Percentiles rank a stretch among this genome's conserved stretches.
phyloP scores from a whole-genome alignment of 2,113 vertebrate genomes.

The Carassius gibelio region DNA sequence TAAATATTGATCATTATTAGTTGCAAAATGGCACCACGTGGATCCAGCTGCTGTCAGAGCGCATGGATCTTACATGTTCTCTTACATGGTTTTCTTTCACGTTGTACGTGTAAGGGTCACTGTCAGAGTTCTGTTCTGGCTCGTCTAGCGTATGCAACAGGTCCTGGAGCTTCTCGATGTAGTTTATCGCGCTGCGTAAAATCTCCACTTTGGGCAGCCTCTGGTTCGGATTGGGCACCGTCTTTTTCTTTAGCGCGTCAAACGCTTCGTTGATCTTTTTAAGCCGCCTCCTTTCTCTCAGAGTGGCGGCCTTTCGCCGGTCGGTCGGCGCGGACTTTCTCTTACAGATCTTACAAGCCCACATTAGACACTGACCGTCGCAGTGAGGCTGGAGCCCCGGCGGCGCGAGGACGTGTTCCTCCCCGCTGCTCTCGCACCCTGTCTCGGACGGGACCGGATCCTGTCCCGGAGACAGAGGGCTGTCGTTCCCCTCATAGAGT shows the following conservation, averaged over 20 bases:
- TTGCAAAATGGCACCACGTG: conserved; percentile 4
- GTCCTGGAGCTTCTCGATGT: conserved; percentile 94
- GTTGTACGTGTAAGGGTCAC: conserved; percentile 75
- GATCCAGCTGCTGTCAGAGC: conserved; percentile 17
- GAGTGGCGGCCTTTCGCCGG: conserved; percentile 92
- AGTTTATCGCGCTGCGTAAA: conserved; percentile 94
- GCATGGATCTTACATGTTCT: conserved; percentile 56
- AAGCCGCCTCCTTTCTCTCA: conserved; percentile 88
- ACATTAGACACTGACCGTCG: conserved; percentile 92
- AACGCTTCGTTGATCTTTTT: conserved; percentile 99
- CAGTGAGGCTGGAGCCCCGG: conserved; percentile 89
- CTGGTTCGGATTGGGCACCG: conserved; percentile 95
- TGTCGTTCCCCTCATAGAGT: conserved; percentile 85
- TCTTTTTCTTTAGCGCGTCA: conserved; percentile 91
- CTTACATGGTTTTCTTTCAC: conserved; percentile 85
- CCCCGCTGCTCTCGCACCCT: conserved; percentile 88
- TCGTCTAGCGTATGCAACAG: conserved; percentile 90
- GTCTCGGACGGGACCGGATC: conserved; percentile 84
- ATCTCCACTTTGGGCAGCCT: conserved; percentile 98
- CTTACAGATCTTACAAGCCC: conserved; percentile 98
- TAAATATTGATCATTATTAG: background rate
- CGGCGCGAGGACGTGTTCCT: conserved; percentile 94
- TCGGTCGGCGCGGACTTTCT: conserved; percentile 92
- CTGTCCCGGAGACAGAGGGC: conserved; percentile 85
- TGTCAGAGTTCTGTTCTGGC: conserved; percentile 82